phyloP scores from a whole-genome alignment of 1,140 invertebrate genomes.

The Steinernema khuongi region DNA sequence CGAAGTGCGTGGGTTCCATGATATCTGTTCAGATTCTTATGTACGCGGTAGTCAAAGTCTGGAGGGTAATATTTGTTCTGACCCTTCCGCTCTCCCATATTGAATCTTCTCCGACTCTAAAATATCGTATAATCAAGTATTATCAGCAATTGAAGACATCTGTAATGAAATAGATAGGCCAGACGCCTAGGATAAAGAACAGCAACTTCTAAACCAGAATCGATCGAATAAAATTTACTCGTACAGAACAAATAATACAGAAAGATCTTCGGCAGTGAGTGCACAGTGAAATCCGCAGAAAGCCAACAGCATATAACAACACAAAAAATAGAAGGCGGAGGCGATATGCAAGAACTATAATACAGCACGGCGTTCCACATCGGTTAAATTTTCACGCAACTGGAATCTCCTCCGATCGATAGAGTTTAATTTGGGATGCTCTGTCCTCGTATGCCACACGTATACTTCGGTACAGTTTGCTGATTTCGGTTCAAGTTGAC shows the following conservation, averaged over 20 bases:
- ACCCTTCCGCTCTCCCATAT: slow-evolving; percentile 89
- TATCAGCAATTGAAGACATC: too few species aligned
- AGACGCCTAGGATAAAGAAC: not conserved
- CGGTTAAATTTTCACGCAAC: slow-evolving; percentile 7
- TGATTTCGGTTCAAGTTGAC: slow-evolving; percentile 52
- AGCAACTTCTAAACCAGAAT: too few species aligned
- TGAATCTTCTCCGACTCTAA: not conserved
- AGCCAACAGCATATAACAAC: too few species aligned
- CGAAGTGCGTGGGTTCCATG: slow-evolving; percentile 88
- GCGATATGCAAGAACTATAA: not conserved
- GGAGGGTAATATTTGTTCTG: slow-evolving; percentile 97
- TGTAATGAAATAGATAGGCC: too few species aligned
- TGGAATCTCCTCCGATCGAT: slow-evolving; percentile 22
- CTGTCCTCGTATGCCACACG: slow-evolving; percentile 55
- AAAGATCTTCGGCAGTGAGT: too few species aligned
- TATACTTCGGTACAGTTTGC: slow-evolving; percentile 53
- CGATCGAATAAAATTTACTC: too few species aligned
- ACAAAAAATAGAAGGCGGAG: too few species aligned
- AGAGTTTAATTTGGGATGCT: slow-evolving; percentile 39
- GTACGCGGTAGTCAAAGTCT: slow-evolving; percentile 87
- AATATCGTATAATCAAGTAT: too few species aligned
- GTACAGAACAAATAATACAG: too few species aligned
- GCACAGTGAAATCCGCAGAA: too few species aligned
- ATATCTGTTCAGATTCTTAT: slow-evolving; percentile 79
- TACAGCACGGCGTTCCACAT: slow-evolving; percentile 21